Conservation (phyloP, 2,797 vertebrate genomes). For the Moxostoma hubbsi region DNA sequence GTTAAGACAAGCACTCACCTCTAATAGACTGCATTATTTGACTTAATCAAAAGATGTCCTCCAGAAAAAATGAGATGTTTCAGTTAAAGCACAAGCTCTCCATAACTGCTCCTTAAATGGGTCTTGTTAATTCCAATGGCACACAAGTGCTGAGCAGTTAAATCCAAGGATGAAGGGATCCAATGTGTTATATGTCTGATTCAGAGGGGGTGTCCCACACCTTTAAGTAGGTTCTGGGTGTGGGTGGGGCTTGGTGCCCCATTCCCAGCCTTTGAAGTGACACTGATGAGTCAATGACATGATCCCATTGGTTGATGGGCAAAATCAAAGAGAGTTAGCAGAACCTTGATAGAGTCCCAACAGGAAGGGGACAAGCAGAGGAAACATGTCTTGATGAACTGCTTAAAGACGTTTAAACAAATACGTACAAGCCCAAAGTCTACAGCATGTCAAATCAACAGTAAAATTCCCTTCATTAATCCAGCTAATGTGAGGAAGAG, state of each 20-base stretch:
- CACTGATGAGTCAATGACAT: constrained; percentile 74
- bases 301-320: constrained; percentile 77
- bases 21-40: constrained; percentile 78
- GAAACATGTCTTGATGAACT: constrained; percentile 90
- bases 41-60: constrained; percentile 21
- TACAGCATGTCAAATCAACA: constrained; percentile 23
- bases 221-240: constrained; percentile 74
- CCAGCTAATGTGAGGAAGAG: constrained; percentile 45
- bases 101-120: constrained; percentile 37
- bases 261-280: constrained; percentile 83
- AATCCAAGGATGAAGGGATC: constrained; percentile 52
- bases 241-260: constrained; percentile 75
- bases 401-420: constrained; percentile 90
- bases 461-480: constrained; percentile 35
- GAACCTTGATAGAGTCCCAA: constrained; percentile 87
- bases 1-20: constrained; percentile 68
- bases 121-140: constrained; percentile 59
- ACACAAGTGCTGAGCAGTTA: constrained; percentile 43
- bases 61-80: not conserved
- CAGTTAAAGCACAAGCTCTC: constrained; percentile 28
- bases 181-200: constrained; percentile 52
- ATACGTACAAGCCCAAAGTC: constrained; percentile 73
- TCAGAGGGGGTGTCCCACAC: constrained; percentile 62
- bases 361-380: constrained; percentile 86
- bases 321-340: constrained; percentile 93